phyloP scores from a whole-genome alignment of 2,113 vertebrate genomes.

The Misgurnus mizolepis region DNA sequence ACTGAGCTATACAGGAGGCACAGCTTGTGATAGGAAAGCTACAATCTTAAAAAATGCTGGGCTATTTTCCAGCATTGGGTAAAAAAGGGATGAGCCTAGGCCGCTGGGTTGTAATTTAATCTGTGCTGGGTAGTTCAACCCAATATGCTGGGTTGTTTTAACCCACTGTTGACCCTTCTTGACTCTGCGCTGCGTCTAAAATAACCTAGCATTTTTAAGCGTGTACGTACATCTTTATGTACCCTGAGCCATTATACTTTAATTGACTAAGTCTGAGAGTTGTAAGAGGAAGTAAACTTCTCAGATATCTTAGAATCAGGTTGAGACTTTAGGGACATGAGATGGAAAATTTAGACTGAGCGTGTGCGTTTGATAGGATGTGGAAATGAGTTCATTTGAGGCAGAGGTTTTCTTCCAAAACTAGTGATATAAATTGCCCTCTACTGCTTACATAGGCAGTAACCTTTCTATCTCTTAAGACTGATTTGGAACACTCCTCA shows the following conservation, averaged over 20 bases:
- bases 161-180: no score
- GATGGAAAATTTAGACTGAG: slow-evolving; percentile 25
- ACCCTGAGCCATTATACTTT: background rate
- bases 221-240: background rate
- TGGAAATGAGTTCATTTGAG: slow-evolving; percentile 46
- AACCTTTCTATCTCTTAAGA: background rate
- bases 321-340: slow-evolving; percentile 15
- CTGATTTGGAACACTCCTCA: background rate
- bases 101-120: no score
- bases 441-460: slow-evolving; percentile 13
- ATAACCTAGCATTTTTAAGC: no score
- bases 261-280: slow-evolving; percentile 30
- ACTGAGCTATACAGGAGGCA: no score
- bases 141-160: no score
- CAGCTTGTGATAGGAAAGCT: no score
- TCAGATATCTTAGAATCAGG: slow-evolving; percentile 33
- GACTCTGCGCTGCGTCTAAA: no score
- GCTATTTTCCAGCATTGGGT: no score
- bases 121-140: no score
- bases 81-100: no score
- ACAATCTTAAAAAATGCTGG: no score
- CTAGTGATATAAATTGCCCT: background rate
- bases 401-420: slow-evolving; percentile 17
- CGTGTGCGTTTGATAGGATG: slow-evolving; percentile 27
- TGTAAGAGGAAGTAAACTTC: slow-evolving; percentile 18